A percentile compares a stretch with the other conserved stretches of the same genome.
These are phyloP conservation scores for Carapus acus DNA, from an alignment of 2,797 vertebrate genomes.

Conservation along the genomic window DNA sequence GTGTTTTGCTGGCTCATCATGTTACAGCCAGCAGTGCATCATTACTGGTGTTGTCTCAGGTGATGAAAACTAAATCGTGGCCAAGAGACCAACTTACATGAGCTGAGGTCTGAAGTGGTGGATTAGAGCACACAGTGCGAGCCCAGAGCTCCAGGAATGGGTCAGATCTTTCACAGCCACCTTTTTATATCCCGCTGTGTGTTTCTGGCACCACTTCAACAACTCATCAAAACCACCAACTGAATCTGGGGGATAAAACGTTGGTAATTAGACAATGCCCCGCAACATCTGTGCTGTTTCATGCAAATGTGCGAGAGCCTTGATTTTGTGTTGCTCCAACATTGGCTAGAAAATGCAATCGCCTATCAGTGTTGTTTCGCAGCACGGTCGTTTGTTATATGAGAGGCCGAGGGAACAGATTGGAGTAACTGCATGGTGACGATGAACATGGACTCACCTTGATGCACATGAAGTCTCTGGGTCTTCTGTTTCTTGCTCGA, in stretches of 20 bases:
- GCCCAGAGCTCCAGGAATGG: slow-evolving; percentile 82
- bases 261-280: background rate
- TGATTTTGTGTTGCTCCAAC: background rate
- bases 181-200: slow-evolving; percentile 72
- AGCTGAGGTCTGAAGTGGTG: slow-evolving; percentile 81
- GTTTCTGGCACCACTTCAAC: slow-evolving; percentile 84
- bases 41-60: background rate
- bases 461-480: slow-evolving; percentile 22
- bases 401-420: background rate
- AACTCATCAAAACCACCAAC: slow-evolving; percentile 71
- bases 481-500: slow-evolving; percentile 49
- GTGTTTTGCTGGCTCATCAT: background rate
- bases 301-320: background rate
- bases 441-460: slow-evolving; percentile 52
- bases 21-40: background rate
- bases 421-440: background rate
- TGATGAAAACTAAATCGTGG: background rate
- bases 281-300: background rate
- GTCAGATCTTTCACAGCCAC: slow-evolving; percentile 78
- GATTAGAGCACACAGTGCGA: slow-evolving; percentile 86
- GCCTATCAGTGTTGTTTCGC: background rate
- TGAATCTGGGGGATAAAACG: slow-evolving; percentile 47
- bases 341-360: background rate
- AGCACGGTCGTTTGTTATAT: background rate
- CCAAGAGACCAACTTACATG: slow-evolving; percentile 73